Evolutionary conservation across 2,797 vertebrate genomes (phyloP).

Genomic region (Melanotaenia pygmaea): DNA sequence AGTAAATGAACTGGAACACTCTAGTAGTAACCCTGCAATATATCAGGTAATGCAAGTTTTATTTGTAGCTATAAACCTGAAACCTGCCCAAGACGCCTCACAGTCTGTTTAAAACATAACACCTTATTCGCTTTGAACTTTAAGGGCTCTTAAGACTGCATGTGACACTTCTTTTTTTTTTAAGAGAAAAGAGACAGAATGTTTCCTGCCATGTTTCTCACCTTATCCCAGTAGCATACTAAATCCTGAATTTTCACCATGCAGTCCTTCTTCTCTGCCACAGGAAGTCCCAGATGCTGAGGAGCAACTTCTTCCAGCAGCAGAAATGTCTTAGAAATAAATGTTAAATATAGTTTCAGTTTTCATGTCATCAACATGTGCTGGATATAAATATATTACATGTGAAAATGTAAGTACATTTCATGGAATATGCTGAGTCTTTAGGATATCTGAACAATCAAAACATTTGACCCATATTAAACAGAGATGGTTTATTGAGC

Average conservation of each 20-base stretch:
- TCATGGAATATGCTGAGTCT: neutral
- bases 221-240: slow-evolving; percentile 92
- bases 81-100: neutral
- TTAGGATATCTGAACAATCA: neutral
- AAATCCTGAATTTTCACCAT: slow-evolving; percentile 88
- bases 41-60: neutral
- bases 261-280: slow-evolving; percentile 76
- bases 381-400: neutral
- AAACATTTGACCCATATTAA: neutral
- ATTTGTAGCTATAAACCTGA: neutral
- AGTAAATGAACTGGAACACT: neutral
- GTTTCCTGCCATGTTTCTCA: slow-evolving; percentile 62
- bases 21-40: neutral
- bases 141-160: slow-evolving; percentile 4
- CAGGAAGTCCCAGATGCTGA: slow-evolving; percentile 59
- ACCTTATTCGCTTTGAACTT: neutral
- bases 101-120: neutral
- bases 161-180: neutral
- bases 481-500: too few species aligned
- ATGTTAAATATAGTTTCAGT: neutral
- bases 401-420: neutral
- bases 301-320: slow-evolving; percentile 89
- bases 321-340: slow-evolving; percentile 86
- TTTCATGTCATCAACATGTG: neutral
- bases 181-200: neutral